phyloP scores from a whole-genome alignment of 2,888 invertebrate genomes.

The Heliconius hortense region DNA sequence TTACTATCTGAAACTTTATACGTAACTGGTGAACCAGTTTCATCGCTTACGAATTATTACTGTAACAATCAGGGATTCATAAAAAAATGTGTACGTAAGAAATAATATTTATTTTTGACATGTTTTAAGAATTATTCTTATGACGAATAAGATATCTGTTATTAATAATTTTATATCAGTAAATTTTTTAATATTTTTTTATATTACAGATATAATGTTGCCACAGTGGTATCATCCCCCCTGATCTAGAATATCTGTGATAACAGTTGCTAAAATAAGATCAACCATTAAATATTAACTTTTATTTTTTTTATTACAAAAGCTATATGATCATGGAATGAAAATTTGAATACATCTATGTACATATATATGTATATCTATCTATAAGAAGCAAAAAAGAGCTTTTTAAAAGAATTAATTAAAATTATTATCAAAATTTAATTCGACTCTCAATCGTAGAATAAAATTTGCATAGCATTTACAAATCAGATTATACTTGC shows the following conservation, averaged over 20 bases:
- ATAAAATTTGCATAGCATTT: constrained; percentile 25
- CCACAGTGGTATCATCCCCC: too few species aligned
- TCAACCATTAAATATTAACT: not conserved
- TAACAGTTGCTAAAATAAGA: not conserved
- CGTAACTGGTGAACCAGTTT: too few species aligned
- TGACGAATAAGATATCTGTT: too few species aligned
- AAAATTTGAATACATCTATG: not conserved
- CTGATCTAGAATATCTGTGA: not conserved
- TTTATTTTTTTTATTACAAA: not conserved
- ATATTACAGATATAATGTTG: too few species aligned
- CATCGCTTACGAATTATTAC: too few species aligned
- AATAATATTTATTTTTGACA: too few species aligned
- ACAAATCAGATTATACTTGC: constrained; percentile 23
- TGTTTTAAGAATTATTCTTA: too few species aligned
- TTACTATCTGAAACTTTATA: too few species aligned
- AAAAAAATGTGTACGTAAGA: too few species aligned
- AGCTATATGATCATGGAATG: not conserved
- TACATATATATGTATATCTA: not conserved
- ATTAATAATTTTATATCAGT: not conserved
- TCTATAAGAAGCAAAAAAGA: not conserved
- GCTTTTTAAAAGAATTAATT: not conserved
- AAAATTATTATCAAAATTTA: constrained; percentile 20
- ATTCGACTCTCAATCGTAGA: constrained; percentile 21
- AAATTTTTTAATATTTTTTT: too few species aligned
- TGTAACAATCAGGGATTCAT: too few species aligned